Evolutionary conservation across 2,888 invertebrate species (phyloP), one percentile per base, ranked within the genome.

Genomic region (Patella ulyssiponensis): DNA sequence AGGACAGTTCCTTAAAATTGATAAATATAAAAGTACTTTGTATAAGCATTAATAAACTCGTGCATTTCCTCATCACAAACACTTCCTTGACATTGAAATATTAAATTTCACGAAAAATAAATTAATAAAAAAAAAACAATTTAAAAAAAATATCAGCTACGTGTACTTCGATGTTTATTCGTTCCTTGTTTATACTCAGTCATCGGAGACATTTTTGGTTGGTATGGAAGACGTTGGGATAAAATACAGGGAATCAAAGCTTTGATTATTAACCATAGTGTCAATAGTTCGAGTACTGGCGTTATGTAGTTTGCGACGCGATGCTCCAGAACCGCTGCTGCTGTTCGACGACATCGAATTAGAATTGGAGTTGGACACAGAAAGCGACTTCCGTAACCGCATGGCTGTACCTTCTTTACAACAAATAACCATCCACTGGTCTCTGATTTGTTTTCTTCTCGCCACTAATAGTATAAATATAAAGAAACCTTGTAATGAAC

Each of bases 401-500:
- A 80, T 80, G 20, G 80, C 81, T 14, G 73, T 79, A 20, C 75
- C 80, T 69, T 82, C 82, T 69, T 82, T 82, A 75, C 86, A 86
- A 77, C 87, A 88, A 72, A 86, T 78, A 12, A 83, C 80, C 23
- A 82, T 79, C 88, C 88, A 88, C 76, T 88, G 87, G 52, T 88
- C 88, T n/a, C 88, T 81, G 15, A 88, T 87, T 82, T 87, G 85
- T 75, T 85, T 85, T 80, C 87, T 83, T 9, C 88, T 76, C 11
- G 83, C 84, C 33, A 88, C 87, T 76, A 88, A 86, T 17, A 88
- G 79, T 14, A 87, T 78, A 76, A 88, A 88, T 78, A 88, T 87
- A 77, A 88, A 85, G 79, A 88, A 88, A 9, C 88, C 88, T 78
- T 89, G 88, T 9, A 88, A 74, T 7, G 88, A 87, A 76, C 85